Evolutionary conservation across 1,140 invertebrate genomes (phyloP).

Genomic region (Eriosoma lanigerum): DNA sequence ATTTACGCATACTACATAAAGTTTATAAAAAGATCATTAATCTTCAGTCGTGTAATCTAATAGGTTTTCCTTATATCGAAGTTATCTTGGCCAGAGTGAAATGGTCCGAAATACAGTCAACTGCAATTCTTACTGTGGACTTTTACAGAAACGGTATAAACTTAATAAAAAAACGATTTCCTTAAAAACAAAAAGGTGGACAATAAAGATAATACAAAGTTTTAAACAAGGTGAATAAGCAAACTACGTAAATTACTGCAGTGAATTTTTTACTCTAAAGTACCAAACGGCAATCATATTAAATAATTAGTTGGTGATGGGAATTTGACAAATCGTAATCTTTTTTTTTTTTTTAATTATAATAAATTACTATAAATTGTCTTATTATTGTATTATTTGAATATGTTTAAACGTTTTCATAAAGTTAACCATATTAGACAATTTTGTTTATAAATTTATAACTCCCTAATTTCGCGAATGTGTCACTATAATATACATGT

Average conservation of each 20-base stretch:
- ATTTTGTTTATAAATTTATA: no score
- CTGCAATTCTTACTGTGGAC: neutral
- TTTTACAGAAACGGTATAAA: neutral
- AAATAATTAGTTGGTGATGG: neutral
- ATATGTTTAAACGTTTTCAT: no score
- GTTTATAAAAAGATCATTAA: conserved; percentile 35
- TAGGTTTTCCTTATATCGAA: conserved; percentile 37
- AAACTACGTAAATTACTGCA: neutral
- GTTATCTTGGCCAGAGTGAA: conserved; percentile 1
- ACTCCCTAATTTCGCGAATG: no score
- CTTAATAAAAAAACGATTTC: conserved; percentile 5
- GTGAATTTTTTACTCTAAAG: neutral
- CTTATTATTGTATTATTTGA: no score
- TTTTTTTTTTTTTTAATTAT: no score
- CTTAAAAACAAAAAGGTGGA: conserved; percentile 26
- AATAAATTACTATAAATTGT: no score
- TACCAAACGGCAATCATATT: neutral
- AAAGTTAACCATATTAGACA: no score
- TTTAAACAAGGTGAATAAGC: neutral
- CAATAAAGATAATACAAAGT: conserved; percentile 18
- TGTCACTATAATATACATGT: no score
- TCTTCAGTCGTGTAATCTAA: conserved; percentile 24
- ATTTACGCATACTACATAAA: conserved; percentile 3
- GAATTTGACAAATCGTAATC: neutral
- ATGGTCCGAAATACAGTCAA: conserved; percentile 25